Evolutionary conservation across 2,888 invertebrate species (phyloP), one percentile per base, ranked within the genome.

Genomic region (Polymixis flavicincta): DNA sequence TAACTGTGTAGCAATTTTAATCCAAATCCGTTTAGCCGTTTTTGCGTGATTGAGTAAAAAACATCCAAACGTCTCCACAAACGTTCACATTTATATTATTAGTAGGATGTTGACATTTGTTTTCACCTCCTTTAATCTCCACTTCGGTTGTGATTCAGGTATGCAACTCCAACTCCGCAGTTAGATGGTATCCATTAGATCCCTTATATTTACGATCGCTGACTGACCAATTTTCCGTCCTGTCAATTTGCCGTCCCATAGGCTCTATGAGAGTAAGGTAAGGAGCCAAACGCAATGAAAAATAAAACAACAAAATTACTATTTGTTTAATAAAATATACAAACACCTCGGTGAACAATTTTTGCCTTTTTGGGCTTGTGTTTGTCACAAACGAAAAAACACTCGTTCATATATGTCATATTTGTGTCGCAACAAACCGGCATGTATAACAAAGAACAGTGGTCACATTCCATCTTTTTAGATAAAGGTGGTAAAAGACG

Each of bases 301-400:
- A 65, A 32, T 17, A 17, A 52, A 66, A 52, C 32, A n/a, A 17
- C 17, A 17, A 52, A 32, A 6, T 32, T 13, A 65, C 4, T 45
- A 42, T 68, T 45, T 7, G 45, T 45, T 71, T 72, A 71, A 72
- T 0, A 71, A 71, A 71, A 71, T 55, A 71, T 72, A 32, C 71
- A 71, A 55, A 9, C 9, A 32, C 71, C 19, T 55, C 71, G 45
- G 14, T 4, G 14, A 25, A 48, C 2, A 0, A 54, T 4, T 19
- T 3, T 0, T 6, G 71, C n/a, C 0, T 1, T 6, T n/a, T 32
- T 2, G 2, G 28, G 3, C 19, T 14, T 71, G 1, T 0, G 0
- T 4, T 19, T 2, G 32, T 71, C 71, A n/a, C 71, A 71, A 32
- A n/a, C 0, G 11, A 14, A 71, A 11, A 9, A 45, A 0, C 71